Conservation (phyloP, 2,888 invertebrate genomes). For the Abscondita cerata region DNA sequence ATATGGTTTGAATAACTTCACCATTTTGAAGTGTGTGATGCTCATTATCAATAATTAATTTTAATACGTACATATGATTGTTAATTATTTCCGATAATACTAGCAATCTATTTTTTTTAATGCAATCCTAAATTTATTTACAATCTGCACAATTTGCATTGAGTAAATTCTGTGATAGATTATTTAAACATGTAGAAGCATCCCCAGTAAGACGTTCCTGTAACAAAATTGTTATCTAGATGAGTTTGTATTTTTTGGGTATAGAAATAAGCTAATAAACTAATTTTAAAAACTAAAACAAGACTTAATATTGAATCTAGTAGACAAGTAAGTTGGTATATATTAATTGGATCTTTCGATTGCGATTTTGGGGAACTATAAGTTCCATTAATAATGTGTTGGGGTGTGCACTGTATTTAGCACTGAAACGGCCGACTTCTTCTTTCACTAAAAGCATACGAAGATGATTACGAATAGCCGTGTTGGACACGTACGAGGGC, state of each 20-base stretch:
- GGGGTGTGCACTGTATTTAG: conserved; percentile 12
- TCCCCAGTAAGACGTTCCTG: too few species aligned
- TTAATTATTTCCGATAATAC: too few species aligned
- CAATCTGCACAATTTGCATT: too few species aligned
- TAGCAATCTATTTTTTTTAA: too few species aligned
- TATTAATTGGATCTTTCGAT: too few species aligned
- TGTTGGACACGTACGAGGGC: background rate
- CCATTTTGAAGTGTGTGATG: too few species aligned
- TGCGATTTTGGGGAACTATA: conserved; percentile 11
- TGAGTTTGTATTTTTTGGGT: background rate
- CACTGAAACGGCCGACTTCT: conserved; percentile 11
- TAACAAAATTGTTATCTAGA: background rate
- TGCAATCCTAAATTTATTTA: background rate
- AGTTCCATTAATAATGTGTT: conserved; percentile 10
- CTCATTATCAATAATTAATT: too few species aligned
- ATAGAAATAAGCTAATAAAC: background rate
- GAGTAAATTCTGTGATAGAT: too few species aligned
- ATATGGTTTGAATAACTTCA: too few species aligned
- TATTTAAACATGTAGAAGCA: background rate
- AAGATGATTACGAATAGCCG: background rate
- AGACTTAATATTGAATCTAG: conserved; percentile 3
- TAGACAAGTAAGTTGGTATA: too few species aligned
- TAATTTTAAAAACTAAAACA: background rate
- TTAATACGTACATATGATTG: too few species aligned
- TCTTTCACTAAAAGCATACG: conserved; percentile 11